These are phyloP conservation scores for Psittacula cyanocephala DNA, from an alignment of 2,113 vertebrate species.

Conservation along the genomic window DNA sequence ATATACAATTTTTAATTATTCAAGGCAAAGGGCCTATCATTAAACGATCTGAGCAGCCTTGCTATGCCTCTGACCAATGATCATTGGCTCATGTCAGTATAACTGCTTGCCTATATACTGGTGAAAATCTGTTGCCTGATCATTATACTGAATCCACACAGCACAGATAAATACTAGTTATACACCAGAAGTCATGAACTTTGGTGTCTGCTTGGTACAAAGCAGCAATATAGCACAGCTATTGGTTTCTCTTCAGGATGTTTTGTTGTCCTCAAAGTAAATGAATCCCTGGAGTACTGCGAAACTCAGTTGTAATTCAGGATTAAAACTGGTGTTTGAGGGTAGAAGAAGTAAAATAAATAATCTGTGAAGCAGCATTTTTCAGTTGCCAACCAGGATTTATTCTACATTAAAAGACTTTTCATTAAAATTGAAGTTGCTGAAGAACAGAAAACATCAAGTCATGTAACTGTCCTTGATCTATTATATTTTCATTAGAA, in stretches of 20 bases:
- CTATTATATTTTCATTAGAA: neutral
- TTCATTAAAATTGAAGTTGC: neutral
- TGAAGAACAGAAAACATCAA: neutral
- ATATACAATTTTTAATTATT: constrained; percentile 48
- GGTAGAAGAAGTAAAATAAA: neutral
- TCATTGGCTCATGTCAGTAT: neutral
- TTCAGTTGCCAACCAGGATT: neutral
- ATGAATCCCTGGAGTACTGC: neutral
- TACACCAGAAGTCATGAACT: neutral
- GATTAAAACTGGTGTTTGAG: neutral
- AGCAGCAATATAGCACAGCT: neutral
- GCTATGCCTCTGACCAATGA: neutral
- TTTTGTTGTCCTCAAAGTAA: neutral
- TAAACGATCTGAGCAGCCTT: neutral
- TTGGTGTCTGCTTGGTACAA: neutral
- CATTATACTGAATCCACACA: neutral
- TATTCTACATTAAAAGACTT: neutral
- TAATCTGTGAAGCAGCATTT: neutral
- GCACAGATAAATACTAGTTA: neutral
- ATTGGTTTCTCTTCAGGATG: neutral
- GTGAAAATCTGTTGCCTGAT: neutral
- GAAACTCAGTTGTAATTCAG: neutral
- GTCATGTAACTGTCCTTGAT: neutral
- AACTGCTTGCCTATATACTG: neutral
- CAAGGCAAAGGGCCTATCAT: constrained; percentile 1